These are phyloP conservation scores for Drosophila maculinotata DNA, from an alignment of 2,888 invertebrate species.

Conservation along the genomic window DNA sequence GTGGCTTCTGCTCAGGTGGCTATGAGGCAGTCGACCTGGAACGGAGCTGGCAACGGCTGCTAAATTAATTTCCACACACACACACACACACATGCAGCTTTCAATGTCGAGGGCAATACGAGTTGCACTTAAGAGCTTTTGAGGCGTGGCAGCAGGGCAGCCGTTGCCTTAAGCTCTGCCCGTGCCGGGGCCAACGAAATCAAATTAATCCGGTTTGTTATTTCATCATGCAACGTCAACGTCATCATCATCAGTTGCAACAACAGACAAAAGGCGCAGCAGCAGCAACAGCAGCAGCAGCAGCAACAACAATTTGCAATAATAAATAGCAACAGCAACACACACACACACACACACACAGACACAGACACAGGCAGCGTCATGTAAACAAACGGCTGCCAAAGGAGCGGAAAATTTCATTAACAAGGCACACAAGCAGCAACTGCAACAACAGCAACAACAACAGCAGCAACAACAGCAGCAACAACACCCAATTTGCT, in stretches of 20 bases:
- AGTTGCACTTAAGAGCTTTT: slow-evolving; percentile 51
- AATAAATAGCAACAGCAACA: slow-evolving; percentile 68
- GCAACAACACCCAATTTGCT: slow-evolving; percentile 37
- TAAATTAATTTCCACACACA: slow-evolving; percentile 63
- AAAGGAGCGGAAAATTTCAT: slow-evolving; percentile 79
- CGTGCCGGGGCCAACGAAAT: slow-evolving; percentile 64
- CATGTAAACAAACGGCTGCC: slow-evolving; percentile 66
- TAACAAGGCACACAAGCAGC: slow-evolving; percentile 74
- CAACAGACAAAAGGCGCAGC: slow-evolving; percentile 76
- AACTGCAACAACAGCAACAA: slow-evolving; percentile 33
- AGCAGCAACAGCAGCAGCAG: slow-evolving; percentile 47
- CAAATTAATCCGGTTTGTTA: slow-evolving; percentile 83
- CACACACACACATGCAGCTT: neutral
- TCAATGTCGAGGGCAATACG: slow-evolving; percentile 32
- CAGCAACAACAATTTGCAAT: slow-evolving; percentile 72
- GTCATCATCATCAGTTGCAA: slow-evolving; percentile 77
- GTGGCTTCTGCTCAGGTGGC: slow-evolving; percentile 32
- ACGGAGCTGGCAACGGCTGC: slow-evolving; percentile 51
- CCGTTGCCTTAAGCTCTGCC: slow-evolving; percentile 17
- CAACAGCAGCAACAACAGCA: slow-evolving; percentile 36
- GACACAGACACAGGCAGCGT: slow-evolving; percentile 27
- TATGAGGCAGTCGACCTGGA: slow-evolving; percentile 1
- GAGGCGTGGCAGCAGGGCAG: slow-evolving; percentile 38
- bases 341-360: slow-evolving; percentile 16
- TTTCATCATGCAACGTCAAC: slow-evolving; percentile 81